A percentile compares a stretch with the other conserved stretches of the same genome.
phyloP scores from a whole-genome alignment of 2,797 vertebrate genomes.

The Darevskia nairensis region DNA sequence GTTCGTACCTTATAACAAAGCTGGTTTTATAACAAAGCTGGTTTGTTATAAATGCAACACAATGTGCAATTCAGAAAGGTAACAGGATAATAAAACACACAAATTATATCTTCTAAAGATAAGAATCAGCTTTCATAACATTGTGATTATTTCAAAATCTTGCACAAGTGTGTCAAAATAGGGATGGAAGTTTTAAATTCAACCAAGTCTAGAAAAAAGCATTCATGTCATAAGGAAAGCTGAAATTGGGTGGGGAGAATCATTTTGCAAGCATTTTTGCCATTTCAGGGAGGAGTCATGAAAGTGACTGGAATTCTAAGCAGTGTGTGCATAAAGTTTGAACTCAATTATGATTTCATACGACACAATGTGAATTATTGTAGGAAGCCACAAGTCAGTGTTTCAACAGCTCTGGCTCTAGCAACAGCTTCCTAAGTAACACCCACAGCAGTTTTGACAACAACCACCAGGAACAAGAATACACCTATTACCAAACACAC shows the following conservation, averaged over 20 bases:
- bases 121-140: not conserved
- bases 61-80: not conserved
- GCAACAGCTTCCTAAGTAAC: not conserved
- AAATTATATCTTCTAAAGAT: not conserved
- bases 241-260: not conserved
- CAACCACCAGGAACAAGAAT: not conserved
- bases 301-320: not conserved
- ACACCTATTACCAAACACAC: not conserved
- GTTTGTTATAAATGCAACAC: not conserved
- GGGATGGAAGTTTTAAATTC: not conserved
- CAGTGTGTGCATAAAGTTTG: not conserved
- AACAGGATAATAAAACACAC: not conserved
- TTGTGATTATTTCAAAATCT: not conserved
- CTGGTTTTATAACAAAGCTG: not conserved
- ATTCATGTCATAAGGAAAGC: not conserved
- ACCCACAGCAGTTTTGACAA: not conserved
- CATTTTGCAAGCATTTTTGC: not conserved
- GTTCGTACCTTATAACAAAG: not conserved
- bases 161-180: not conserved
- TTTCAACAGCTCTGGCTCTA: not conserved
- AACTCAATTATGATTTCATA: not conserved
- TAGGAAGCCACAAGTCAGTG: not conserved
- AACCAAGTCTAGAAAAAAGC: not conserved
- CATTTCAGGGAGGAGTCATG: not conserved
- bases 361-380: not conserved